Base-by-base conservation (phyloP, 2,113 vertebrate species). In the Sinocyclocheilus maitianheensis region DNA sequence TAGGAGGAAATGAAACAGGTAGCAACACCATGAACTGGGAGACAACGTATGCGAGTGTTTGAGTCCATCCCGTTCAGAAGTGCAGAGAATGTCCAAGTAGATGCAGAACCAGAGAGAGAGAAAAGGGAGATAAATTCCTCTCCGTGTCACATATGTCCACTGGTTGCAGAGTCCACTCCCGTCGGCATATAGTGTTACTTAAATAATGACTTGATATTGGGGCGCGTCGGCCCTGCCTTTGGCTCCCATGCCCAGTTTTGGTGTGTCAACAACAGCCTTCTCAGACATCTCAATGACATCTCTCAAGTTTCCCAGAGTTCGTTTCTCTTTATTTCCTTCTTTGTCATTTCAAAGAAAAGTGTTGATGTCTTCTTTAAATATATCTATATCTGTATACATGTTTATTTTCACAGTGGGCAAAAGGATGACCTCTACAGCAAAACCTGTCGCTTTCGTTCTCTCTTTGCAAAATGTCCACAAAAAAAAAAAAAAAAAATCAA, bases 321-420 rank as follows among this genome's bases (percentile, higher is more conserved):
- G 86, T 86, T 89, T 93, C 90, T 86, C 88, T 91, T 91, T 93
- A 92, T 90, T 93, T 94, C 92, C 90, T 94, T 94, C 93, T 94
- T 94, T 91, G 88, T 89, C 93, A 93, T 94, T 86, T 93, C 90
- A 92, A 91, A 87, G 76, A 89, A 91, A 93, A 94, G 93, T 90
- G 85, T 87, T 89, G 92, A 94, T 92, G 94, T 93, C 93, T 95
- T 92, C 92, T 93, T 95, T 96, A 95, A 95, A 95, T 96, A 94
- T 95, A 95, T 94, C 92, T 95, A 94, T 95, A 94, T 95, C 95
- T 94, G 94, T 94, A 94, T 94, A 95, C 94, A 95, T 89, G 92
- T 93, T 94, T 86, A 87, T 95, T 93, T 96, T 98, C 98, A 99
- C 98, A 99, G 98, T 99, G 98, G 97, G 97, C 95, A 97, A 96